Evolutionary conservation across 64 coral and sea anemone species (phyloP), one percentile per base, ranked within the genome.

Genomic region (Cladopsammia gracilis): DNA sequence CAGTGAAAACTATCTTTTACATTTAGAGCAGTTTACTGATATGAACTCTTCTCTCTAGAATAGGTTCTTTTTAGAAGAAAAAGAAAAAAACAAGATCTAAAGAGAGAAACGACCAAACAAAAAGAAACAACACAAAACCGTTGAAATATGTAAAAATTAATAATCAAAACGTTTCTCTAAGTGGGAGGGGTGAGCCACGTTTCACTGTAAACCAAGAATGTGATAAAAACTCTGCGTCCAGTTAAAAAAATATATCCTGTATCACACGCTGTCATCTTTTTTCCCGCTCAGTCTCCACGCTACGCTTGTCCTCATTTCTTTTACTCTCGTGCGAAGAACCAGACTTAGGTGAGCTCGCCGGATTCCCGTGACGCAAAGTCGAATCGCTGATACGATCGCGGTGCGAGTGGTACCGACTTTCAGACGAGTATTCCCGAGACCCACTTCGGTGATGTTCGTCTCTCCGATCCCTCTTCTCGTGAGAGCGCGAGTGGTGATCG

Each of bases 401-500:
- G 22, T 86, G 62, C 82, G 91, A 86, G 23, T 86, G 91, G 51
- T 93, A 60, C 49, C 91, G 91, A 93, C 84, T 61, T 75, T 93
- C 91, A 62, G 78, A 59, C 82, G 82, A 93, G 47, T 93, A 86
- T 11, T 97, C 95, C 60, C 95, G 95, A 22, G 76, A 58, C 3
- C 91, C 80, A 80, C 93, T 54, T 62, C 86, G 78, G 25, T 88
- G 92, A 66, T 89, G 54, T 26, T 97, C 95, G 62, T 97, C 95
- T 94, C 95, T 77, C 2, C 90, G 81, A n/a, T 97, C 83, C 4
- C 88, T 87, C 64, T 97, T 97, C 51, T 97, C 95, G 73, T 82
- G 88, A 44, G 88, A 81, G 64, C 95, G 93, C 50, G 92, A 87
- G 58, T 94, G 87, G 65, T 93, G 91, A 76, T 97, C 95, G 7